Conservation (phyloP, 2,888 invertebrate species). For the Pristionchus arcanus region DNA sequence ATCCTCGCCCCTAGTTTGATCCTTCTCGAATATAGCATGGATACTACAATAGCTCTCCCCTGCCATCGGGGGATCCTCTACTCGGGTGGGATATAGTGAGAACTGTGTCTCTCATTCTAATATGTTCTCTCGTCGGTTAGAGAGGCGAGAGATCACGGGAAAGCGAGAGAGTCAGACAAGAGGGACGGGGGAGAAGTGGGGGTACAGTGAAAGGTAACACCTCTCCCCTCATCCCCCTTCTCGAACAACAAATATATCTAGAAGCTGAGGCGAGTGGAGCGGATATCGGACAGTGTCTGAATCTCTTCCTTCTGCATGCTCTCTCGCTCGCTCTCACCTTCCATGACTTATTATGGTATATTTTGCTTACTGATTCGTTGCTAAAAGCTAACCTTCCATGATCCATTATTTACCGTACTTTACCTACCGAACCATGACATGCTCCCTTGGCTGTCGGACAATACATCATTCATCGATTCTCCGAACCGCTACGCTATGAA, state of each 20-base stretch:
- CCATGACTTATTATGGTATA: background rate
- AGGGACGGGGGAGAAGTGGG: background rate
- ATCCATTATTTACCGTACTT: background rate
- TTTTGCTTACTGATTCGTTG: too few relatives aligned
- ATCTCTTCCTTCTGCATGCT: background rate
- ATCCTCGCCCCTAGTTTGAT: too few relatives aligned
- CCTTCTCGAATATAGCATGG: too few relatives aligned
- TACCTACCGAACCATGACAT: background rate
- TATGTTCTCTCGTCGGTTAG: background rate
- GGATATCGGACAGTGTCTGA: background rate
- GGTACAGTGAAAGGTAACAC: slow-evolving; percentile 38
- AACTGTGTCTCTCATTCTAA: too few relatives aligned
- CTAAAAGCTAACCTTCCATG: background rate
- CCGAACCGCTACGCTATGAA: background rate
- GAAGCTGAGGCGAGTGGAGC: background rate
- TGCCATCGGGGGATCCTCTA: too few relatives aligned
- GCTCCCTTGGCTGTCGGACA: background rate
- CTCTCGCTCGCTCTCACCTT: background rate
- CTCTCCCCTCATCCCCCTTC: background rate
- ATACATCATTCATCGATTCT: background rate
- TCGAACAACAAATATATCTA: slow-evolving; percentile 21
- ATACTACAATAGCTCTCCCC: too few relatives aligned
- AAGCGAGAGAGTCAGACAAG: background rate
- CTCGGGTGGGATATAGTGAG: too few relatives aligned
- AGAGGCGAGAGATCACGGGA: background rate